Evolutionary conservation across 2,797 vertebrate species (phyloP).

Genomic region (Anableps anableps): DNA sequence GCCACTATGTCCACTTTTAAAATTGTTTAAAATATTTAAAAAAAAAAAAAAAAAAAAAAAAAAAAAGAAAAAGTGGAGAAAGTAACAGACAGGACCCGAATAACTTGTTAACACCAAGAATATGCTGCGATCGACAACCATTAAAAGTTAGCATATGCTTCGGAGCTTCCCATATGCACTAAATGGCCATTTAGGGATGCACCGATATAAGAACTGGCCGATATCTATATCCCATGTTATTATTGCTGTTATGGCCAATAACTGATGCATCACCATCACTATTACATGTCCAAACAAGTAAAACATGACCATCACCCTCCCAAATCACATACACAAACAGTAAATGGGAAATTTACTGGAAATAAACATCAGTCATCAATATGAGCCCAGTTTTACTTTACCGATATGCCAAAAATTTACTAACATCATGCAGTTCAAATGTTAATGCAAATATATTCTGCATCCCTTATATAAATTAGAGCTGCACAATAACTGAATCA

Average conservation of each 20-base stretch:
- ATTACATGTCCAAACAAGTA: neutral
- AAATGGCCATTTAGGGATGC: neutral
- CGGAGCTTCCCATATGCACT: neutral
- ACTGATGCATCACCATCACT: neutral
- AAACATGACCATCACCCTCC: neutral
- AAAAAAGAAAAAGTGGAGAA: no score
- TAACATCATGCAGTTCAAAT: neutral
- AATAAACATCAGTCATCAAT: neutral
- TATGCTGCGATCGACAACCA: neutral
- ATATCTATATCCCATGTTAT: neutral
- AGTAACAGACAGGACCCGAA: no score
- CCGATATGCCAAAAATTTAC: neutral
- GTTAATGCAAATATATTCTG: neutral
- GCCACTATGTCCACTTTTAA: no score
- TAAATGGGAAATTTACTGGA: no score
- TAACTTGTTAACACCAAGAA: no score
- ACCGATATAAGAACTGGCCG: neutral
- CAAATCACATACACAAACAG: neutral
- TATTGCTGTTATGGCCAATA: neutral
- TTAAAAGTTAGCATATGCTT: neutral
- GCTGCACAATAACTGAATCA: no score
- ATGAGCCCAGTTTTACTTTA: neutral
- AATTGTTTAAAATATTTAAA: no score
- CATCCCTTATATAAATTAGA: no score
- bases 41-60: no score